These are phyloP conservation scores for Drosophila pseudotakahashii DNA, from an alignment of 2,888 invertebrate species.

Conservation along the genomic window DNA sequence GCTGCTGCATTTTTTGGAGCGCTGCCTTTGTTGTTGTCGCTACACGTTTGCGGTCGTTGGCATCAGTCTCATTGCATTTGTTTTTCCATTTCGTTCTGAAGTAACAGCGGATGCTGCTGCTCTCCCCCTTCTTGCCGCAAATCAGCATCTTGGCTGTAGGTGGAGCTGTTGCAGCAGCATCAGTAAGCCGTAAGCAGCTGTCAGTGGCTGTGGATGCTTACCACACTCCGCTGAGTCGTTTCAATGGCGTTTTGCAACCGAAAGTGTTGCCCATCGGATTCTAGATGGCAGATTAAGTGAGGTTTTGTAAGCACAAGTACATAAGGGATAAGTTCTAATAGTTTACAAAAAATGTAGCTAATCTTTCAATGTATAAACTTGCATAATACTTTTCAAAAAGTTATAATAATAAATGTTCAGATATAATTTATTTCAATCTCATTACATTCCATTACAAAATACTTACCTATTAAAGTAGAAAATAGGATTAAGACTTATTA, in stretches of 20 bases:
- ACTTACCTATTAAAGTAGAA: too few relatives aligned
- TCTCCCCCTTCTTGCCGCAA: background rate
- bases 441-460: too few relatives aligned
- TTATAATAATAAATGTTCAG: too few relatives aligned
- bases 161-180: constrained; percentile 41
- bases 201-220: constrained; percentile 35
- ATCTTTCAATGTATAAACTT: too few relatives aligned
- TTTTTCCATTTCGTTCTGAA: constrained; percentile 62
- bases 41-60: constrained; percentile 76
- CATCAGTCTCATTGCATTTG: constrained; percentile 49
- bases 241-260: constrained; percentile 42
- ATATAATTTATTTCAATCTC: too few relatives aligned
- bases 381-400: too few relatives aligned
- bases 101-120: constrained; percentile 58
- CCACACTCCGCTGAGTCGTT: constrained; percentile 42
- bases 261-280: constrained; percentile 44
- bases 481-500: too few relatives aligned
- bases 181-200: constrained; percentile 47
- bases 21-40: constrained; percentile 43
- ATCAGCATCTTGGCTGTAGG: constrained; percentile 29
- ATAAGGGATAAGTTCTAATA: background rate
- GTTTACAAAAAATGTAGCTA: background rate
- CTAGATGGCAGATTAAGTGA: constrained; percentile 35
- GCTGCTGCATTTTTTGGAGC: constrained; percentile 63
- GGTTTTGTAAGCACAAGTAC: constrained; percentile 25